Percentiles rank a stretch among this genome's conserved stretches.
Conservation (phyloP, 2,888 invertebrate genomes). For the Lordiphosa fenestrarum region DNA sequence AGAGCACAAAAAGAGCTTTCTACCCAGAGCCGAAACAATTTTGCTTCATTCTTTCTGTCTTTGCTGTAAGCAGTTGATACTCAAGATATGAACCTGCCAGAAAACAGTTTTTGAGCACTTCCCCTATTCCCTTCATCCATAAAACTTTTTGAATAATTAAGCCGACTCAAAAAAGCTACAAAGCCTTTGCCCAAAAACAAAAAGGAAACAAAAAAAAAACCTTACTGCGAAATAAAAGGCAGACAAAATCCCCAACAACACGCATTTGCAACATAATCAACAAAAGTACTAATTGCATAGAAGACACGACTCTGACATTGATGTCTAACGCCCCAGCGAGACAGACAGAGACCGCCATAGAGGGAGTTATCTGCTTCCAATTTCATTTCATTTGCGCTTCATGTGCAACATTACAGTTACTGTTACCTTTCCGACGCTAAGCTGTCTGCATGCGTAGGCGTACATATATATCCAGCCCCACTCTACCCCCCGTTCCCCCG, state of each 20-base stretch:
- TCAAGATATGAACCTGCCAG: too few species aligned
- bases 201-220: too few species aligned
- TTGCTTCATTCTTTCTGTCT: too few species aligned
- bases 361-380: conserved; percentile 41
- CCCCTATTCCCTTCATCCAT: background rate
- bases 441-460: conserved; percentile 45
- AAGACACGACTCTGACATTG: conserved; percentile 63
- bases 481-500: conserved; percentile 10
- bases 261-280: conserved; percentile 62
- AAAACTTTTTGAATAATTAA: conserved; percentile 10
- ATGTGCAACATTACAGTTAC: conserved; percentile 58
- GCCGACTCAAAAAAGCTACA: conserved; percentile 3
- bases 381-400: conserved; percentile 62
- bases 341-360: background rate
- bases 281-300: conserved; percentile 73
- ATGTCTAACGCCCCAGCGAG: conserved; percentile 44
- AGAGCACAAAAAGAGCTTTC: too few species aligned
- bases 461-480: background rate
- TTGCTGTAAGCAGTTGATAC: too few species aligned
- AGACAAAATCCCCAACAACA: conserved; percentile 15
- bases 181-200: background rate
- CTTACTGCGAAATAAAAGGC: conserved; percentile 7
- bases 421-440: conserved; percentile 53
- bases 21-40: too few species aligned
- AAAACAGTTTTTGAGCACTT: too few species aligned